A percentile compares a stretch with the other conserved stretches of the same genome.
Conservation (phyloP, 2,888 invertebrate genomes). For the Lepidochitona cinerea region DNA sequence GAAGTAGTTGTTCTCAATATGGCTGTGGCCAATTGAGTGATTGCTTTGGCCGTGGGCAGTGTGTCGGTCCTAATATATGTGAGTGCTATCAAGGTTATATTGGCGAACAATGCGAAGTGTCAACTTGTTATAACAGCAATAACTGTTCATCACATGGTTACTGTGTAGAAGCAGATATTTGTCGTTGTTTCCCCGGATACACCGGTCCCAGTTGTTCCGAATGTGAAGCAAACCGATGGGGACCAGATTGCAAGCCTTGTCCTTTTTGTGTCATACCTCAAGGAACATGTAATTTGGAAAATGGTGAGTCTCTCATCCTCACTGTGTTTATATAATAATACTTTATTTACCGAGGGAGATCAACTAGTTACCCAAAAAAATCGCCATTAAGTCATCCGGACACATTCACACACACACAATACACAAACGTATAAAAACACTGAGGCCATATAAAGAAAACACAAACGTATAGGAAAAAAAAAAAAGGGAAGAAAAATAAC, state of each 20-base stretch:
- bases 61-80: conserved; percentile 40
- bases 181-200: conserved; percentile 17
- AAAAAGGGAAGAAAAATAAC: too few relatives aligned
- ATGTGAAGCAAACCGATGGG: conserved; percentile 13
- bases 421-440: too few relatives aligned
- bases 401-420: too few relatives aligned
- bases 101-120: conserved; percentile 26
- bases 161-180: conserved; percentile 14
- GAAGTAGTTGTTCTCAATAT: conserved; percentile 22
- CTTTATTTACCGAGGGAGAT: too few relatives aligned
- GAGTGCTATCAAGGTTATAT: conserved; percentile 35
- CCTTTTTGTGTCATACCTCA: conserved; percentile 16
- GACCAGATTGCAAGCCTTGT: conserved; percentile 16
- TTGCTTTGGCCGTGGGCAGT: conserved; percentile 37
- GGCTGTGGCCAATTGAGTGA: conserved; percentile 30
- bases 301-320: conserved; percentile 12
- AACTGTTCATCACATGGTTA: conserved; percentile 21
- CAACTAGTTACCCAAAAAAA: too few relatives aligned
- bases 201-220: conserved; percentile 11
- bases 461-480: too few relatives aligned
- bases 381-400: too few relatives aligned
- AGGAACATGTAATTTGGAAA: conserved; percentile 11
- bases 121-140: conserved; percentile 24
- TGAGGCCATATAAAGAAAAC: too few relatives aligned
- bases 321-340: too few relatives aligned